Conservation (phyloP, 2,797 vertebrate genomes). For the Alfaro cultratus region DNA sequence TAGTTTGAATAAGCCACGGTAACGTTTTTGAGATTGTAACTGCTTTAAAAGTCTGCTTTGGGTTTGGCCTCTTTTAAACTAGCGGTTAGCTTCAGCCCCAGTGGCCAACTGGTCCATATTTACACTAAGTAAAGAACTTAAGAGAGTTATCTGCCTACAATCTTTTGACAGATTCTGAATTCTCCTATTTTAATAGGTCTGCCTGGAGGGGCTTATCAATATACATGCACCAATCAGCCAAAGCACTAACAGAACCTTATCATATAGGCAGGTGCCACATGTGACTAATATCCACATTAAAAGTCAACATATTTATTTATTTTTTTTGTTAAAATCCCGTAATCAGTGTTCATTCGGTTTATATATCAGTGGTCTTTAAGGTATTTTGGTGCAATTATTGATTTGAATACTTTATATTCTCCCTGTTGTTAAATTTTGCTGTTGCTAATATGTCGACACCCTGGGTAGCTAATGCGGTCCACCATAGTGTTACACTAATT, state of each 20-base stretch:
- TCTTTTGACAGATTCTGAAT: not conserved
- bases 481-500: not conserved
- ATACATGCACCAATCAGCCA: not conserved
- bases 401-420: slow-evolving; percentile 6
- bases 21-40: not conserved
- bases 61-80: not conserved
- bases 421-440: not conserved
- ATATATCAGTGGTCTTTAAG: not conserved
- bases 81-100: not conserved
- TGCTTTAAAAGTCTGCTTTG: not conserved
- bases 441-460: not conserved
- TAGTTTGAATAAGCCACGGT: not conserved
- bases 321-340: not conserved
- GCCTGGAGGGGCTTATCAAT: not conserved
- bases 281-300: not conserved
- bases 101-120: not conserved
- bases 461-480: slow-evolving; percentile 22
- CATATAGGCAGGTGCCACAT: not conserved
- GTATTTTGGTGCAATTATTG: not conserved
- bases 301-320: not conserved
- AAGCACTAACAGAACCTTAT: not conserved
- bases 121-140: not conserved
- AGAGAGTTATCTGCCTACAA: not conserved
- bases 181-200: not conserved
- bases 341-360: not conserved